Evolutionary conservation across 1,140 invertebrate species (phyloP).

Genomic region (Drosophila ficusphila): DNA sequence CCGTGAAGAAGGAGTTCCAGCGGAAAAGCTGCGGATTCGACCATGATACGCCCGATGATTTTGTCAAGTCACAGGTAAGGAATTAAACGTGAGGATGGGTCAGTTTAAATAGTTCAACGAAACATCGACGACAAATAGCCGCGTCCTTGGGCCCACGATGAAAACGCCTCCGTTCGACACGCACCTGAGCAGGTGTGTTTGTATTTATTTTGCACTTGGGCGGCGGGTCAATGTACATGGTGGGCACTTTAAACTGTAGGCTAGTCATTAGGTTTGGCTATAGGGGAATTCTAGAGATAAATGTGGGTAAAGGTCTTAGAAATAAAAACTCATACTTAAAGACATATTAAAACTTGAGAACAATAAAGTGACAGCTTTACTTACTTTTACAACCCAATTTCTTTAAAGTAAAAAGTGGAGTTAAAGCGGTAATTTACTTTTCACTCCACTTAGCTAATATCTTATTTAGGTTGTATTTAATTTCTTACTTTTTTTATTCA

Average conservation of each 20-base stretch:
- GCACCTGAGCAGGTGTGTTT: slow-evolving; percentile 29
- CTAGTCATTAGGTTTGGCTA: background rate
- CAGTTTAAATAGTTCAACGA: slow-evolving; percentile 22
- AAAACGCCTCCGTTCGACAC: slow-evolving; percentile 43
- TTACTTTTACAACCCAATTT: too few species aligned
- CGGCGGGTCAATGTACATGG: slow-evolving; percentile 49
- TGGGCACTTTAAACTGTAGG: slow-evolving; percentile 29
- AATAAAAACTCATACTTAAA: too few species aligned
- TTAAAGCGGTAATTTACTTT: too few species aligned
- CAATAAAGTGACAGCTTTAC: too few species aligned
- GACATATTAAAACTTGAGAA: too few species aligned
- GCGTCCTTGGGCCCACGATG: slow-evolving; percentile 19
- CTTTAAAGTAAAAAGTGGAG: too few species aligned
- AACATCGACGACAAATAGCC: slow-evolving; percentile 11
- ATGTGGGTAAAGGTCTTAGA: background rate
- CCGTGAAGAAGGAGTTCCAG: slow-evolving; percentile 76
- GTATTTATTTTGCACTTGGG: slow-evolving; percentile 7
- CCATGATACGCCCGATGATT: slow-evolving; percentile 77
- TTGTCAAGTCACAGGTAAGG: slow-evolving; percentile 81
- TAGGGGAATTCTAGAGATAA: background rate
- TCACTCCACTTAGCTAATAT: too few species aligned
- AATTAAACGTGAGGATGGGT: background rate
- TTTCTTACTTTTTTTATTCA: background rate
- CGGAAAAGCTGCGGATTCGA: slow-evolving; percentile 75
- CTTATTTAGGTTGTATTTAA: background rate